phyloP scores from a whole-genome alignment of 2,888 invertebrate genomes.

The Nomada ruficornis region DNA sequence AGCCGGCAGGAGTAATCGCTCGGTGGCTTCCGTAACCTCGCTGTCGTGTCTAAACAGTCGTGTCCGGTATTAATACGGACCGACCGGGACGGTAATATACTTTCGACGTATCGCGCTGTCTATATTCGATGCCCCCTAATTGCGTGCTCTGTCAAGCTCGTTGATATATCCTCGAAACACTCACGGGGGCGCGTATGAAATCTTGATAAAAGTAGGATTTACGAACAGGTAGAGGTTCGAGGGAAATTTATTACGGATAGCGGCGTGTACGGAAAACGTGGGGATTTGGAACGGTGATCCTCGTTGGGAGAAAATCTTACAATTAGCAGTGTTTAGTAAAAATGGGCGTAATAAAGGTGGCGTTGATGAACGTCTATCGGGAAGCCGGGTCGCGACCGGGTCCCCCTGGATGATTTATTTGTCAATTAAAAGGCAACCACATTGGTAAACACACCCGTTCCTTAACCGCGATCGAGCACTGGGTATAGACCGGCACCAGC shows the following conservation, averaged over 20 bases:
- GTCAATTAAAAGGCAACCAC: slow-evolving; percentile 68
- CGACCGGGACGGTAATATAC: neutral
- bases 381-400: slow-evolving; percentile 49
- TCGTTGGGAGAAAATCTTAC: too few relatives aligned
- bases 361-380: slow-evolving; percentile 50
- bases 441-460: slow-evolving; percentile 46
- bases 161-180: neutral
- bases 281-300: neutral
- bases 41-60: slow-evolving; percentile 52
- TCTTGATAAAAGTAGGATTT: too few relatives aligned
- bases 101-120: too few relatives aligned
- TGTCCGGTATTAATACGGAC: slow-evolving; percentile 75
- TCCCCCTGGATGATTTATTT: slow-evolving; percentile 63
- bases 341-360: neutral
- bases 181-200: neutral
- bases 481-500: slow-evolving; percentile 58
- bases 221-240: neutral
- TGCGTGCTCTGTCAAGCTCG: slow-evolving; percentile 38
- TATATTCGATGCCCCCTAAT: slow-evolving; percentile 25
- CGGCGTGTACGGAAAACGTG: neutral
- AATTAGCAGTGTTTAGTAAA: neutral
- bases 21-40: slow-evolving; percentile 69
- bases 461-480: slow-evolving; percentile 42
- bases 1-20: slow-evolving; percentile 67
- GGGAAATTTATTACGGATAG: too few relatives aligned